phyloP scores from a whole-genome alignment of 2,797 vertebrate genomes.

The Falco columbarius region DNA sequence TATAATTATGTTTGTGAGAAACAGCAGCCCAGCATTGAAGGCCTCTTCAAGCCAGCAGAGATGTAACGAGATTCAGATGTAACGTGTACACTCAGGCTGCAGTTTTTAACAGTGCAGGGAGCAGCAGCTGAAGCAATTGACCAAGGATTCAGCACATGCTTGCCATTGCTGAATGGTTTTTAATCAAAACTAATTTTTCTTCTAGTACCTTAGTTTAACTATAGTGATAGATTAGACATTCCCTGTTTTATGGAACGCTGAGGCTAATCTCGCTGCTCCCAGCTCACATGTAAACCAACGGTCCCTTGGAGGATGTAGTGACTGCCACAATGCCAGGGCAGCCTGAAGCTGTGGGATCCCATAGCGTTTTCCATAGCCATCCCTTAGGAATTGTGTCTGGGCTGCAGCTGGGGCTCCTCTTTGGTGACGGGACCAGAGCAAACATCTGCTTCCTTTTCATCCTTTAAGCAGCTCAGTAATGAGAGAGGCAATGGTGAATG shows the following conservation, averaged over 20 bases:
- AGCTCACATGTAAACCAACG: fast-evolving
- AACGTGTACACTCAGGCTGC: neutral
- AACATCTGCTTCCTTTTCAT: neutral
- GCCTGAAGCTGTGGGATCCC: neutral
- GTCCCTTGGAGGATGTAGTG: neutral
- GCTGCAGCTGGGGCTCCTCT: neutral
- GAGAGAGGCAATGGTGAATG: neutral
- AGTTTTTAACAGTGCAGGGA: neutral
- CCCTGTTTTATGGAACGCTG: neutral
- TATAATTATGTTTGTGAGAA: neutral
- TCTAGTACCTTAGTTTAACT: neutral
- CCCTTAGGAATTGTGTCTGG: neutral
- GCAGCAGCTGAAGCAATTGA: neutral
- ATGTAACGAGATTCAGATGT: neutral
- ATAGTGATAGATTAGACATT: neutral
- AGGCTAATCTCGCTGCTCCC: neutral
- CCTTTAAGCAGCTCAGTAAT: neutral
- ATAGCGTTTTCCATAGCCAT: neutral
- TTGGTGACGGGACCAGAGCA: neutral
- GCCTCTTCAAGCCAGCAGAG: neutral
- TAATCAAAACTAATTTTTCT: neutral
- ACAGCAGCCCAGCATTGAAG: neutral
- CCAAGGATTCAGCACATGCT: neutral
- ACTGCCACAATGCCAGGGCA: neutral
- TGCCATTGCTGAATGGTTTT: neutral